Evolutionary conservation across 2,797 vertebrate species (phyloP).

Genomic region (Brachymystax lenok): DNA sequence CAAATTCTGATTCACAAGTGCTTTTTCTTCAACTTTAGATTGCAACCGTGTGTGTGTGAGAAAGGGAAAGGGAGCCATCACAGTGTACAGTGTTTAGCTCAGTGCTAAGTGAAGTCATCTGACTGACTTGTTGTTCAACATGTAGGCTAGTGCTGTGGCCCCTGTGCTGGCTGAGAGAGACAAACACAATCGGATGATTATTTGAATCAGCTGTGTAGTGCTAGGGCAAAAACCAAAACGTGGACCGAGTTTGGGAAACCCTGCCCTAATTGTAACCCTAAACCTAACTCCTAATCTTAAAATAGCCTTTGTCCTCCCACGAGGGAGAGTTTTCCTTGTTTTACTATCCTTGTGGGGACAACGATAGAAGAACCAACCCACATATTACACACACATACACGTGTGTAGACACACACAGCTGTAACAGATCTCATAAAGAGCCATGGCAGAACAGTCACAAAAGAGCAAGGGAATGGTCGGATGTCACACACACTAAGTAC

Average conservation of each 20-base stretch:
- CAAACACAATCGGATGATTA: not conserved
- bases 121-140: conserved; percentile 9
- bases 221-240: too few relatives aligned
- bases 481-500: conserved; percentile 17
- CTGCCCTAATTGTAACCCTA: too few relatives aligned
- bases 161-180: not conserved
- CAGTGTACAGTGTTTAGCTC: not conserved
- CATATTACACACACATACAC: conserved; percentile 25
- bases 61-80: conserved; percentile 10
- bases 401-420: conserved; percentile 41
- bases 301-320: conserved; percentile 6
- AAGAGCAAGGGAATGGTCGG: not conserved
- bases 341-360: too few relatives aligned
- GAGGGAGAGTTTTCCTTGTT: too few relatives aligned
- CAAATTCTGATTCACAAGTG: not conserved
- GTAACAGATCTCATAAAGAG: conserved; percentile 56
- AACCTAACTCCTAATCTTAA: too few relatives aligned
- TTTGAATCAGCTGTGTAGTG: too few relatives aligned
- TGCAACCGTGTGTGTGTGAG: conserved; percentile 23
- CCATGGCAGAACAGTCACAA: conserved; percentile 33
- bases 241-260: too few relatives aligned
- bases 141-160: not conserved
- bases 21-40: conserved; percentile 6
- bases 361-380: too few relatives aligned
- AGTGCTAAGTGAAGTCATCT: conserved; percentile 7